Percentiles rank a stretch among this genome's conserved stretches.
These are phyloP conservation scores for Heliornis fulica DNA, from an alignment of 2,113 vertebrate genomes.

Conservation along the genomic window DNA sequence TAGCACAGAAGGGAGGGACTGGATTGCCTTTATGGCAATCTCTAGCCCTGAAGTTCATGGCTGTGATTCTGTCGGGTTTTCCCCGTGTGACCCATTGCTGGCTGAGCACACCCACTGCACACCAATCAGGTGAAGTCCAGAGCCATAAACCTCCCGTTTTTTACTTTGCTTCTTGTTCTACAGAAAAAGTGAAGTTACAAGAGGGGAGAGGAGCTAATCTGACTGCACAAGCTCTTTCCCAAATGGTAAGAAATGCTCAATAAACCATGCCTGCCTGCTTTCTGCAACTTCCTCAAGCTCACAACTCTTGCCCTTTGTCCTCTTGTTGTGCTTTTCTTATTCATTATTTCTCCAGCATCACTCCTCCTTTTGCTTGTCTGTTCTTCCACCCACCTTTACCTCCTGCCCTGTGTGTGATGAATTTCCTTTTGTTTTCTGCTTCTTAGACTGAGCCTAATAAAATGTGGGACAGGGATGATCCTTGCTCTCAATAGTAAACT, in stretches of 20 bases:
- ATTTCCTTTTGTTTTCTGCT: background rate
- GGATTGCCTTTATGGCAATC: background rate
- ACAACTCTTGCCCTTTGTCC: background rate
- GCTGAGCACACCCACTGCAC: background rate
- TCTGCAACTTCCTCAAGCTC: background rate
- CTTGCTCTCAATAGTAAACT: background rate
- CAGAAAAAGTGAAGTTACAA: background rate
- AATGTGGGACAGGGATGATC: background rate
- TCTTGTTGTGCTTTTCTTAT: accelerated
- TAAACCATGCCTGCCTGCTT: background rate
- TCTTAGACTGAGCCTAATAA: background rate
- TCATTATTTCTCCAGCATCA: background rate
- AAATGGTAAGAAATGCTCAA: background rate
- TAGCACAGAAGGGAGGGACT: background rate
- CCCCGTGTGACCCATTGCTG: background rate
- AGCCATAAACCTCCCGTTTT: background rate
- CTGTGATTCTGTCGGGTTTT: too few species aligned
- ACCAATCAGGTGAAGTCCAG: background rate
- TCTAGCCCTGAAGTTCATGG: background rate
- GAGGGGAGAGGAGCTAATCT: background rate
- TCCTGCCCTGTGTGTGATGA: background rate
- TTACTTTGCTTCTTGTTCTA: background rate
- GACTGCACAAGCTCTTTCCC: background rate
- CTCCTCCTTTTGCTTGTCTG: background rate
- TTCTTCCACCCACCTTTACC: background rate